Evolutionary conservation across 2,797 vertebrate genomes (phyloP).

Genomic region (Pseudopleuronectes americanus): DNA sequence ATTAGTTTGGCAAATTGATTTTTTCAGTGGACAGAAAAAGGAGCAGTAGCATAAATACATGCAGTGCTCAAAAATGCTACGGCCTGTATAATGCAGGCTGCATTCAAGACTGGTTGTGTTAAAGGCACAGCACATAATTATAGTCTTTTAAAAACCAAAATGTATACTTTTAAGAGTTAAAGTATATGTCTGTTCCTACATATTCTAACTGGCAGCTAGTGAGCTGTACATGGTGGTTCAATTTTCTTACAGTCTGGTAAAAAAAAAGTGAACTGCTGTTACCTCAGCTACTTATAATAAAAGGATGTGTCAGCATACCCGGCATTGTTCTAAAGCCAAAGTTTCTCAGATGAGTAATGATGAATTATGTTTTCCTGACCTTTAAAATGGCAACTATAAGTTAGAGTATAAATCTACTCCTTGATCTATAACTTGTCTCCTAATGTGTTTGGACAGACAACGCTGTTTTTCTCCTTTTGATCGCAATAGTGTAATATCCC

Average conservation of each 20-base stretch:
- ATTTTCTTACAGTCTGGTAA: neutral
- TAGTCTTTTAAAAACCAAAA: too few species aligned
- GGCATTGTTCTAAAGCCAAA: too few species aligned
- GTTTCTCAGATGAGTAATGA: too few species aligned
- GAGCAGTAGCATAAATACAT: neutral
- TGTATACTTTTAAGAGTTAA: too few species aligned
- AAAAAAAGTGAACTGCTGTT: neutral
- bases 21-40: neutral
- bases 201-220: too few species aligned
- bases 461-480: neutral
- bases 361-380: too few species aligned
- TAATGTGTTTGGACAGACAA: too few species aligned
- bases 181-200: too few species aligned
- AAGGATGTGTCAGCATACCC: too few species aligned
- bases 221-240: too few species aligned
- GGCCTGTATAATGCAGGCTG: neutral
- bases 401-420: neutral
- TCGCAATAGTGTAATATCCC: neutral
- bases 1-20: constrained; percentile 9
- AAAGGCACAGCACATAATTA: neutral
- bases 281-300: neutral
- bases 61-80: neutral
- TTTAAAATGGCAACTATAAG: too few species aligned
- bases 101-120: neutral
- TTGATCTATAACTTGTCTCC: neutral